phyloP scores from a whole-genome alignment of 1,140 invertebrate genomes.

The Drosophila lowei region DNA sequence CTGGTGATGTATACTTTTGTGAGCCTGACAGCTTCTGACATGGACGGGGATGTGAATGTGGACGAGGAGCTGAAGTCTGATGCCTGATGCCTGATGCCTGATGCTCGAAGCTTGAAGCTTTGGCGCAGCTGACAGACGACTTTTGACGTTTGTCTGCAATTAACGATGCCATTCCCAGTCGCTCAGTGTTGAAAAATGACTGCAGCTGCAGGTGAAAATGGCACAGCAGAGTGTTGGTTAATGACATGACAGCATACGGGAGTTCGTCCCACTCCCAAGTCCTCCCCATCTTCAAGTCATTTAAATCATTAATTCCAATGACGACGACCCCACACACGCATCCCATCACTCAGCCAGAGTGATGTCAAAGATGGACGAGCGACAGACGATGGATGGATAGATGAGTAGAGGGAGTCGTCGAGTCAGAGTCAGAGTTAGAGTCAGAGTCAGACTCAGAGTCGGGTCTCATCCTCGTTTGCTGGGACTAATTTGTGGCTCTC shows the following conservation, averaged over 20 bases:
- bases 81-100: conserved; percentile 31
- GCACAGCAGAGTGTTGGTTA: conserved; percentile 73
- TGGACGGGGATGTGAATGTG: conserved; percentile 30
- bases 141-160: conserved; percentile 80
- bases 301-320: conserved; percentile 75
- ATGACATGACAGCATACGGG: conserved; percentile 64
- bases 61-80: conserved; percentile 34
- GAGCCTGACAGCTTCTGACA: conserved; percentile 72
- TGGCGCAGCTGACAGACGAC: conserved; percentile 61
- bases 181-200: conserved; percentile 72
- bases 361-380: conserved; percentile 47
- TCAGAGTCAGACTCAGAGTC: conserved; percentile 9
- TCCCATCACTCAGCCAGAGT: conserved; percentile 44
- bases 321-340: conserved; percentile 61
- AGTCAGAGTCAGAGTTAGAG: neutral
- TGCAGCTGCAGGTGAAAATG: conserved; percentile 77
- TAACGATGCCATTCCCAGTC: conserved; percentile 57
- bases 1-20: conserved; percentile 56
- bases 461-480: conserved; percentile 57
- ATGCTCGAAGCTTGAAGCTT: conserved; percentile 18
- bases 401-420: conserved; percentile 13
- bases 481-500: conserved; percentile 67
- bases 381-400: neutral
- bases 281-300: conserved; percentile 29
- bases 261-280: neutral